Evolutionary conservation across 2,113 vertebrate genomes (phyloP), one percentile per base, ranked within the genome.

Genomic region (Chaetodon auriga): DNA sequence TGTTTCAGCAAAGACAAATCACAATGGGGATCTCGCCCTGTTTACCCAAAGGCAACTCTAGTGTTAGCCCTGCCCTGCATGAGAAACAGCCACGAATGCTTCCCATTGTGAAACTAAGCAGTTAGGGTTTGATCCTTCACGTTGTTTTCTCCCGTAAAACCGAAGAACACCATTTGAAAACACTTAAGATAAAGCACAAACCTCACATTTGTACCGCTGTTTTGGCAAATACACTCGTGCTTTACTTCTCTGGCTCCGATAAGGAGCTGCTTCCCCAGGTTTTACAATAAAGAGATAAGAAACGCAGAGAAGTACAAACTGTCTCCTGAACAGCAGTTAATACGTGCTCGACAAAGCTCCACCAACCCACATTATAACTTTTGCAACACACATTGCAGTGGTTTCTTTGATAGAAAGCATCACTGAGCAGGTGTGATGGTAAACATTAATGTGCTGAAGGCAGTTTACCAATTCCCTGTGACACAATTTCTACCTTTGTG

Each of bases 391-490:
- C 14, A 36, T 43, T n/a, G 16, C 36, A 30, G 73, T 43, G 48
- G 46, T 75, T 63, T 41, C 30, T 53, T 51, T 75, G 46, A 19
- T 63, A 41, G 18, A 18, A 25, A 63, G 72, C 35, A 16, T 49
- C 49, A 36, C 43, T 11, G 58, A 41, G 48, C 30, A 64, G 35
- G n/a, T 54, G 36, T 15, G 54, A 15, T 19, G 1, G 48, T 43
- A 18, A 51, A 75, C 46, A 64, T 9, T 15, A 75, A 75, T 64
- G 16, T 30, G 16, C 62, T 6, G 14, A 18, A 13, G 18, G 46
- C 21, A 21, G 38, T 76, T 76, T 16, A 41, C 16, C 55, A 45
- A 43, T 45, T 57, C 46, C 46, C 14, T 19, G 60, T 5, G 23
- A 51, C 1, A 65, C 61, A 35, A 13, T 13, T 54, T 54, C 18